phyloP scores from a whole-genome alignment of 2,888 invertebrate species.

The Ormyrus pomaceus region DNA sequence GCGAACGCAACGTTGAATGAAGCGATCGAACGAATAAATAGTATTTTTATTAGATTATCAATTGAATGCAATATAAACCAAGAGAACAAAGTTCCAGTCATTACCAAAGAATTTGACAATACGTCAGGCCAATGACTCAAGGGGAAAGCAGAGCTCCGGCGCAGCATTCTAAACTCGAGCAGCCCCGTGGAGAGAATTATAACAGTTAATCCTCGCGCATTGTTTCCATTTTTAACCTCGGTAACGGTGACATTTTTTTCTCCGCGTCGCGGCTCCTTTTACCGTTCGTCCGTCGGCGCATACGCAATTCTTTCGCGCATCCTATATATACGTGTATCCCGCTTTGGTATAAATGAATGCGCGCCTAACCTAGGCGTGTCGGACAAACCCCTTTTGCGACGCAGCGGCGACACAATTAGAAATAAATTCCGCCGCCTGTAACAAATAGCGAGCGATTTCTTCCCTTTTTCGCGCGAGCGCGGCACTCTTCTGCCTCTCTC shows the following conservation, averaged over 20 bases:
- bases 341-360: slow-evolving; percentile 51
- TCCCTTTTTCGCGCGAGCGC: slow-evolving; percentile 24
- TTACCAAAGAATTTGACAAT: slow-evolving; percentile 36
- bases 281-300: slow-evolving; percentile 19
- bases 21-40: too few species aligned
- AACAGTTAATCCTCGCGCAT: slow-evolving; percentile 54
- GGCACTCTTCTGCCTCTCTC: slow-evolving; percentile 2
- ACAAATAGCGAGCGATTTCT: slow-evolving; percentile 52
- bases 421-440: slow-evolving; percentile 60
- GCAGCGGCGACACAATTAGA: slow-evolving; percentile 59
- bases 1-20: too few species aligned
- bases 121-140: slow-evolving; percentile 9
- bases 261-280: neutral
- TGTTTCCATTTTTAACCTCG: slow-evolving; percentile 50
- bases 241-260: slow-evolving; percentile 34
- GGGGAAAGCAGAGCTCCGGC: neutral
- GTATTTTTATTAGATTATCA: too few species aligned
- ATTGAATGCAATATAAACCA: too few species aligned
- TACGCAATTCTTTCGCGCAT: neutral
- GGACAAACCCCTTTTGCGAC: slow-evolving; percentile 41
- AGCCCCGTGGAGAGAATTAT: slow-evolving; percentile 7
- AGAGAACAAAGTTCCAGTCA: neutral
- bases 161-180: slow-evolving; percentile 2
- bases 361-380: slow-evolving; percentile 51
- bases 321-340: slow-evolving; percentile 4